phyloP scores from a whole-genome alignment of 1,140 invertebrate genomes.

The Drosophila ohnishii region DNA sequence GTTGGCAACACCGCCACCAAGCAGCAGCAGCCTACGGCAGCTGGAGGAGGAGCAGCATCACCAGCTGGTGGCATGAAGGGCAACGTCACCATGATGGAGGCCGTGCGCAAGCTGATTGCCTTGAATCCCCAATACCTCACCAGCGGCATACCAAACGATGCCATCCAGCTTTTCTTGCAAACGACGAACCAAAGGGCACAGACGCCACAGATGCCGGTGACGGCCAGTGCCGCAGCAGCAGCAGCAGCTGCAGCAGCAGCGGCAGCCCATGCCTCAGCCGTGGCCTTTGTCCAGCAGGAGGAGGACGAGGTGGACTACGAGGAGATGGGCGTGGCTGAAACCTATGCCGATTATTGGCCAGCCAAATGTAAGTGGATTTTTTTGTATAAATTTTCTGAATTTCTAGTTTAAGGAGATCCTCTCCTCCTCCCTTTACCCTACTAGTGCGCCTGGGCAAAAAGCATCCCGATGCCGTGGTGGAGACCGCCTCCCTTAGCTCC shows the following conservation, averaged over 20 bases:
- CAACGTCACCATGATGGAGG: slow-evolving; percentile 81
- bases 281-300: slow-evolving; percentile 84
- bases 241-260: slow-evolving; percentile 11
- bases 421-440: slow-evolving; percentile 69
- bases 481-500: slow-evolving; percentile 98
- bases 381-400: not conserved
- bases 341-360: slow-evolving; percentile 99
- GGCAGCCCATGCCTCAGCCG: slow-evolving; percentile 33
- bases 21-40: slow-evolving; percentile 1
- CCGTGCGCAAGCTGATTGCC: slow-evolving; percentile 73
- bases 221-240: slow-evolving; percentile 22
- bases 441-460: slow-evolving; percentile 95
- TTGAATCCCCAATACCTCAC: slow-evolving; percentile 80
- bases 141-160: slow-evolving; percentile 82
- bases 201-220: not conserved
- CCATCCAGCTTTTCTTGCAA: slow-evolving; percentile 83
- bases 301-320: slow-evolving; percentile 97
- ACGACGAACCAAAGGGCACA: slow-evolving; percentile 38
- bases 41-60: slow-evolving; percentile 1
- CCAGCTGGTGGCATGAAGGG: slow-evolving; percentile 49
- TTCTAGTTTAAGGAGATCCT: not conserved
- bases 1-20: slow-evolving; percentile 1
- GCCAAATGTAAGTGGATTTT: slow-evolving; percentile 89
- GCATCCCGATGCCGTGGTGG: slow-evolving; percentile 99
- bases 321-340: slow-evolving; percentile 98